Evolutionary conservation across 2,888 invertebrate genomes (phyloP).

Genomic region (Alsophila aescularia): DNA sequence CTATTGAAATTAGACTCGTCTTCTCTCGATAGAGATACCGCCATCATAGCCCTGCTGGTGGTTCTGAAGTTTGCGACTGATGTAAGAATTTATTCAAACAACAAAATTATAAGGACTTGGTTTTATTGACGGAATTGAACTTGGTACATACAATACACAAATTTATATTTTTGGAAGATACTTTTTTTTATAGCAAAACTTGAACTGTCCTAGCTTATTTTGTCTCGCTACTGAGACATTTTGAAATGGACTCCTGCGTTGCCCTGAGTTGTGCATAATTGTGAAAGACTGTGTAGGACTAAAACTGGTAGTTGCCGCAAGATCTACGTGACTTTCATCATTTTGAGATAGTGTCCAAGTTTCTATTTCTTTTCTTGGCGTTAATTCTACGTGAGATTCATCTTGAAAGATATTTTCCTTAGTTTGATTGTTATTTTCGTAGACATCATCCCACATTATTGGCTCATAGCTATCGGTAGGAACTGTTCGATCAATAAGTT

Average conservation of each 20-base stretch:
- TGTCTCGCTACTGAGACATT: constrained; percentile 23
- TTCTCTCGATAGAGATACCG: too few species aligned
- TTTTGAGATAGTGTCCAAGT: constrained; percentile 58
- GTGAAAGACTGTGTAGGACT: constrained; percentile 41
- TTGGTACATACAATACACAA: not conserved
- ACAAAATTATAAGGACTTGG: not conserved
- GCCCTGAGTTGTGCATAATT: constrained; percentile 39
- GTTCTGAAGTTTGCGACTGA: too few species aligned
- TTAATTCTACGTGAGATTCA: constrained; percentile 35
- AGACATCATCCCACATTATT: constrained; percentile 8
- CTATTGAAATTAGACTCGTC: too few species aligned
- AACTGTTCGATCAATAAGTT: not conserved
- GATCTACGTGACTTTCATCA: constrained; percentile 27
- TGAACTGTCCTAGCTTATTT: constrained; percentile 56
- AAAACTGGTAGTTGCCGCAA: not conserved
- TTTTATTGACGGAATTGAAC: too few species aligned
- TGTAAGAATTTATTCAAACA: too few species aligned
- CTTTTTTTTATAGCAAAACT: constrained; percentile 55
- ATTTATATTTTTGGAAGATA: constrained; percentile 38
- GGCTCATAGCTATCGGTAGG: constrained; percentile 30
- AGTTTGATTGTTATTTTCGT: constrained; percentile 2
- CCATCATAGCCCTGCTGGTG: too few species aligned
- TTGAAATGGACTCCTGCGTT: constrained; percentile 10
- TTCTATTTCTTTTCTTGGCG: constrained; percentile 57
- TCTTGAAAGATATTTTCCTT: constrained; percentile 40